A percentile compares a stretch with the other conserved stretches of the same genome.
These are phyloP conservation scores for Clarias batrachus DNA, from an alignment of 2,113 vertebrate genomes.

Conservation along the genomic window DNA sequence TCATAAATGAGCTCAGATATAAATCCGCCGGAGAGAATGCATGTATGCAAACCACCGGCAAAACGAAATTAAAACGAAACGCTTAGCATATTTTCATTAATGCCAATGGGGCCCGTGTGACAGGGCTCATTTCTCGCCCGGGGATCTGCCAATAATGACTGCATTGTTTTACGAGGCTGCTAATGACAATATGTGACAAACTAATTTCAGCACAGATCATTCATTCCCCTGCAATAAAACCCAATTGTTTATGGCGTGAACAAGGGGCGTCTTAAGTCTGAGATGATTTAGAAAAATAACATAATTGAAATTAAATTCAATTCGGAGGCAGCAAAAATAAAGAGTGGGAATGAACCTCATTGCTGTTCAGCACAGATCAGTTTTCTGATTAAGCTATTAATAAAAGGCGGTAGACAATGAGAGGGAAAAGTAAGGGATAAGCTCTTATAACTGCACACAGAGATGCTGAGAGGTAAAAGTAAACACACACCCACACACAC, in stretches of 20 bases:
- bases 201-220: slow-evolving; percentile 78
- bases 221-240: slow-evolving; percentile 72
- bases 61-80: slow-evolving; percentile 82
- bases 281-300: slow-evolving; percentile 57
- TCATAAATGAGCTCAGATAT: slow-evolving; percentile 87
- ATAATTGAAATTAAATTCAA: slow-evolving; percentile 52
- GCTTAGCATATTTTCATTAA: slow-evolving; percentile 92
- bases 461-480: neutral
- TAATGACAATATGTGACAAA: slow-evolving; percentile 81
- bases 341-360: neutral
- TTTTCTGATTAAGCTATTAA: neutral
- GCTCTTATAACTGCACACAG: neutral
- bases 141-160: slow-evolving; percentile 81
- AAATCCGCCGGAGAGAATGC: slow-evolving; percentile 68
- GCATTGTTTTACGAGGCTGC: slow-evolving; percentile 87
- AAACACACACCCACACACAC: neutral
- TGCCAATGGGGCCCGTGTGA: slow-evolving; percentile 86
- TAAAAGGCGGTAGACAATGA: neutral
- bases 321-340: slow-evolving; percentile 21
- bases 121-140: slow-evolving; percentile 80
- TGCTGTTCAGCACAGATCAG: neutral
- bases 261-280: slow-evolving; percentile 15
- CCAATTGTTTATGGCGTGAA: slow-evolving; percentile 67
- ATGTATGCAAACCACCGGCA: slow-evolving; percentile 79
- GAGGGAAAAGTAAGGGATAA: neutral